phyloP scores from a whole-genome alignment of 1,140 invertebrate species.

The Drosophila aff. region DNA sequence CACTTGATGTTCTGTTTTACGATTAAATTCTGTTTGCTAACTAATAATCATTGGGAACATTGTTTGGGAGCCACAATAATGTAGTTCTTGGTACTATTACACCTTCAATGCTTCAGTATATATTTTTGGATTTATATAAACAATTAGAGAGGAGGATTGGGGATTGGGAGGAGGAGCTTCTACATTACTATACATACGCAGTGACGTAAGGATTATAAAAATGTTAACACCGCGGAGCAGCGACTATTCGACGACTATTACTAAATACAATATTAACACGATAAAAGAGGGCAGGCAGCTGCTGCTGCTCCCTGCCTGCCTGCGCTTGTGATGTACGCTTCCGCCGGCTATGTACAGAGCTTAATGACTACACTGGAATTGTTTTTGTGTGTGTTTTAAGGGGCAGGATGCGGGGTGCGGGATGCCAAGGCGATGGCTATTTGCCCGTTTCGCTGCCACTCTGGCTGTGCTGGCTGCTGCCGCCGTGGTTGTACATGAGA shows the following conservation, averaged over 20 bases:
- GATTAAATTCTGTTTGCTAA: slow-evolving; percentile 23
- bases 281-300: slow-evolving; percentile 13
- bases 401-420: neutral
- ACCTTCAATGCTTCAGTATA: neutral
- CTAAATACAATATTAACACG: slow-evolving; percentile 45
- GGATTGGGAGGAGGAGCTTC: neutral
- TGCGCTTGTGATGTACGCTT: slow-evolving; percentile 30
- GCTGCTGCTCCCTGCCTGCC: neutral
- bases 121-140: slow-evolving; percentile 2
- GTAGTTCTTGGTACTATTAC: neutral
- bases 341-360: slow-evolving; percentile 46
- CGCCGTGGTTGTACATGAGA: slow-evolving; percentile 75
- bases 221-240: slow-evolving; percentile 14
- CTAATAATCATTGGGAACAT: neutral
- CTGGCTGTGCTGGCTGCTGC: slow-evolving; percentile 60
- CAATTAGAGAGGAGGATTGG: neutral
- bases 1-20: slow-evolving; percentile 34
- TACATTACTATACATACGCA: slow-evolving; percentile 19
- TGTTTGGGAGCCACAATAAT: neutral
- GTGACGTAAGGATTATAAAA: slow-evolving; percentile 27
- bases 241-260: slow-evolving; percentile 35
- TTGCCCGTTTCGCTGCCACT: slow-evolving; percentile 63
- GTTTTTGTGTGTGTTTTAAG: slow-evolving; percentile 1
- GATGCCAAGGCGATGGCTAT: slow-evolving; percentile 48
- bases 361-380: slow-evolving; percentile 53